Evolutionary conservation across 2,113 vertebrate genomes (phyloP).

Genomic region (Tachysurus fulvidraco): DNA sequence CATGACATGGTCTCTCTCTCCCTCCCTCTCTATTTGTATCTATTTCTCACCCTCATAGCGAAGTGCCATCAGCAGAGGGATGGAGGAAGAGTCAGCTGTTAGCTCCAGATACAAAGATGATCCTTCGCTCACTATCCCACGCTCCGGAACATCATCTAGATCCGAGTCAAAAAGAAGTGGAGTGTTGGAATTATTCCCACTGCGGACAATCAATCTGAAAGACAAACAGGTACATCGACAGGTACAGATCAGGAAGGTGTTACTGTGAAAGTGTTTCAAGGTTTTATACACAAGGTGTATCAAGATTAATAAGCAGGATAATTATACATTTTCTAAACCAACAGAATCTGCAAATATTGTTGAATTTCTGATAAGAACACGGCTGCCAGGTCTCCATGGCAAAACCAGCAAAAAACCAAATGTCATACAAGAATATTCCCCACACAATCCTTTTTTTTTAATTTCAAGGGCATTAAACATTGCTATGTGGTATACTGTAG

Average conservation of each 20-base stretch:
- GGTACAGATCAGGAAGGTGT: neutral
- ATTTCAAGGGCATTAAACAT: neutral
- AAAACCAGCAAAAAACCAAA: slow-evolving; percentile 8
- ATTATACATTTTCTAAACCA: neutral
- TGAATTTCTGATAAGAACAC: neutral
- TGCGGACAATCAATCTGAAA: slow-evolving; percentile 83
- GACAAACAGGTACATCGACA: slow-evolving; percentile 3
- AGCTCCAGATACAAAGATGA: slow-evolving; percentile 84
- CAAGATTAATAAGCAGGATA: neutral
- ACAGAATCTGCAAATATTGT: neutral
- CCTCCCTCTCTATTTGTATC: neutral
- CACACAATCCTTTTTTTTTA: neutral
- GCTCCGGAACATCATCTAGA: slow-evolving; percentile 87
- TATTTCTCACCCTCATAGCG: slow-evolving; percentile 83
- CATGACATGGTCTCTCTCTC: slow-evolving; percentile 2
- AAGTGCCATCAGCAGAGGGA: slow-evolving; percentile 84
- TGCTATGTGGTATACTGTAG: neutral
- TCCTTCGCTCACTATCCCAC: slow-evolving; percentile 85
- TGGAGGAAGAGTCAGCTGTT: slow-evolving; percentile 83
- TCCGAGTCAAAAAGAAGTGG: slow-evolving; percentile 85
- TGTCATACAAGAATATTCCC: neutral
- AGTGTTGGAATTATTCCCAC: slow-evolving; percentile 80
- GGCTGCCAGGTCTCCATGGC: neutral
- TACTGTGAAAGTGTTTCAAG: neutral
- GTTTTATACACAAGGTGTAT: neutral